Base-by-base conservation (phyloP, 2,888 invertebrate species). In the Cenopis cana region DNA sequence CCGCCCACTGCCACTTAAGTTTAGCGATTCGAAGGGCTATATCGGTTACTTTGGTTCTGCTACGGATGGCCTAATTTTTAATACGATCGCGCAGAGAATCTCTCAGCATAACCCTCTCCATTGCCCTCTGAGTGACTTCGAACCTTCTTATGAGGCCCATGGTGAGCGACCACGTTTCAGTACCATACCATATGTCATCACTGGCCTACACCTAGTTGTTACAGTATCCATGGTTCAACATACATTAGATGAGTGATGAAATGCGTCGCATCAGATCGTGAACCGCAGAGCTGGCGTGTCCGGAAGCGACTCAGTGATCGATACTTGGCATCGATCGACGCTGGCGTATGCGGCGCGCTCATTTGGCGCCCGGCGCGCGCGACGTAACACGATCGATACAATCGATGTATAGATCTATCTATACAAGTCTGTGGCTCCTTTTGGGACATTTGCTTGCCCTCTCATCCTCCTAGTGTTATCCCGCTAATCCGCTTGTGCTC, bases 271-370 rank as follows among this genome's bases (percentile, higher is more conserved):
- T 8, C 6, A n/a, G n/a, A 29, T 46, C n/a, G 46, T 46, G n/a
- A 46, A 46, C n/a, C 29, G 55, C 5, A 1, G n/a, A 29, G 55
- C 18, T 17, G 24, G 64, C 67, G 67, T 38, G 38, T 62, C 74
- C 73, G 75, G 73, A 73, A 61, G 52, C 38, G 17, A 14, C 46
- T 59, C 60, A 12, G 46, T 59, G 70, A 71, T 72, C 73, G 73
- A 68, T 69, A 59, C 57, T 70, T 76, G 74, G 74, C 74, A 72
- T 69, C 68, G 75, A 49, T 59, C 36, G 38, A 17, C 57, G 68
- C 38, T 9, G 61, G 70, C 70, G 70, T 70, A 67, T 71, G 56
- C 49, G 62, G 50, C 65, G 46, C 69, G 41, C 24, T 60, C 55
- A 54, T 56, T 56, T 50, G 49, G 55, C 61, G 59, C 10, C 10